These are phyloP conservation scores for Macrosiphum euphorbiae DNA, from an alignment of 2,888 invertebrate species.

Conservation along the genomic window DNA sequence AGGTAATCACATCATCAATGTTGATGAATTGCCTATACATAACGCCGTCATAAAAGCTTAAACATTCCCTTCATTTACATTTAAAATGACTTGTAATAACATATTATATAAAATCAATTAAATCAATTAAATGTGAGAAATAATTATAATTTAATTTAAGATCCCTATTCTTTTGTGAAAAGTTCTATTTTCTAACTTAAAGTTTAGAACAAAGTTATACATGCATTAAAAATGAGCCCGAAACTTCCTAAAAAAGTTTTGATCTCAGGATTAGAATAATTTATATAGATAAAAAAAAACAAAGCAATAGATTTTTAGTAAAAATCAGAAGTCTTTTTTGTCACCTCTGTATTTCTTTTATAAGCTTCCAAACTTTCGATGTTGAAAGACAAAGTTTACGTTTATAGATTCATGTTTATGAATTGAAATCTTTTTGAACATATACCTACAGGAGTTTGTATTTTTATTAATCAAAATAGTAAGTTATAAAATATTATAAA, in stretches of 20 bases:
- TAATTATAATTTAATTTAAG: background rate
- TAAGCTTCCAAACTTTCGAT: conserved; percentile 12
- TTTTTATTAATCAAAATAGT: background rate
- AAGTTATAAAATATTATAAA: background rate
- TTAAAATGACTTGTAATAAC: background rate
- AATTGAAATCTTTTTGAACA: background rate
- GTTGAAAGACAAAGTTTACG: background rate
- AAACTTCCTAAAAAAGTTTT: conserved; percentile 36
- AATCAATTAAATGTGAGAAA: background rate
- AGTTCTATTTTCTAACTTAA: conserved; percentile 20
- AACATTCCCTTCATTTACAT: background rate
- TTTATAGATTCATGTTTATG: background rate
- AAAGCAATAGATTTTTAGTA: conserved; percentile 6
- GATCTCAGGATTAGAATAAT: conserved; percentile 46
- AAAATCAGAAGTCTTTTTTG: conserved; percentile 14
- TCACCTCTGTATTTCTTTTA: background rate
- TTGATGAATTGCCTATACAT: conserved; percentile 40
- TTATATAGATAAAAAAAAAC: background rate
- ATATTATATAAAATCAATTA: background rate
- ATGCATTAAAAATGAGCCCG: conserved; percentile 25
- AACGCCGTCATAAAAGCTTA: background rate
- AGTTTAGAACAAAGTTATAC: background rate
- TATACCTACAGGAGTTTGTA: background rate
- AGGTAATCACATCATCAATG: background rate
- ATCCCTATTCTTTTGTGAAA: background rate